Evolutionary conservation across 2,888 invertebrate species (phyloP), one percentile per base, ranked within the genome.

Genomic region (Coenonympha arcania): DNA sequence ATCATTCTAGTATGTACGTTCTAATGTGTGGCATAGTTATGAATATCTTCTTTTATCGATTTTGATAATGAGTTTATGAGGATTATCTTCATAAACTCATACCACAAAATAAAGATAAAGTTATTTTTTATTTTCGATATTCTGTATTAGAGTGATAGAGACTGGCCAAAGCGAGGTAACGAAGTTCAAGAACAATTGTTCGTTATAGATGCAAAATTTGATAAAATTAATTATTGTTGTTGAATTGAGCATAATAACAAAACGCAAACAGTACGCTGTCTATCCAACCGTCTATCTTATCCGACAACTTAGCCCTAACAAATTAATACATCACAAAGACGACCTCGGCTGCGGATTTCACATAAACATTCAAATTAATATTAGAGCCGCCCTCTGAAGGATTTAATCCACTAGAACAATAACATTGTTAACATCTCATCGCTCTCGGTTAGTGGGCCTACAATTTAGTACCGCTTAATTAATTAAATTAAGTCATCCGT

Each of bases 381-480:
- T 78, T 66, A 71, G 68, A 71, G 66, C 67, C 68, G 75, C 70
- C 66, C 68, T 67, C 61, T 69, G 68, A 67, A 65, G 70, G 74
- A 78, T 79, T 78, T 69, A 82, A 82, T 82, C 76, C 73, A 71
- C 71, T 72, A 73, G 68, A 78, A 79, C 76, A 79, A 78, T 81
- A 81, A 77, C 76, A 77, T 74, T 76, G 79, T 80, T 80, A 80
- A 75, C 76, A 76, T 79, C 79, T 79, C 81, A 79, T 74, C 73
- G 72, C 75, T 67, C 65, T 68, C 68, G 68, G 76, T 76, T 78
- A 73, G 67, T 66, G 64, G 63, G 69, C 70, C 71, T 76, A 66
- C 69, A 71, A 73, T 78, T 79, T 77, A 76, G 76, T 73, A 72
- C 68, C 66, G 73, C 68, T 76, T 79, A 74, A 79, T 80, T 79